Percentiles rank a stretch among this genome's conserved stretches.
Conservation (phyloP, 2,888 invertebrate genomes). For the Microplitis manilae region DNA sequence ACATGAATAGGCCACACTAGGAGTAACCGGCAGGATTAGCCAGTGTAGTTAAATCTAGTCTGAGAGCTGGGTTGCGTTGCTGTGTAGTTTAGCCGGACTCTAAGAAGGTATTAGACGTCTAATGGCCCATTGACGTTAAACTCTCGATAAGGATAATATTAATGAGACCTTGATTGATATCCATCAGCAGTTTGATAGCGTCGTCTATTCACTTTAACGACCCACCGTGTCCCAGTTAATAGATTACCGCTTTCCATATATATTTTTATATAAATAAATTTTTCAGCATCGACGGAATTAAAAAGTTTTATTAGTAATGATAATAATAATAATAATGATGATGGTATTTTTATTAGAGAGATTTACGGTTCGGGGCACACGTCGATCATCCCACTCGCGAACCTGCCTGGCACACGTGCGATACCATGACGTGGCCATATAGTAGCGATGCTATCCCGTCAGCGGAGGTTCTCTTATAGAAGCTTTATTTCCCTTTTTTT, state of each 20-base stretch:
- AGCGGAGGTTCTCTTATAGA: neutral
- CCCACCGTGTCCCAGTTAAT: neutral
- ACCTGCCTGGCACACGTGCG: neutral
- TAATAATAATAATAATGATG: neutral
- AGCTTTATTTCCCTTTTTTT: neutral
- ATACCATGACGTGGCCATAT: neutral
- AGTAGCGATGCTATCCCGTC: neutral
- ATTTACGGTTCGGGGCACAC: neutral
- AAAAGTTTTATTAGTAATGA: neutral
- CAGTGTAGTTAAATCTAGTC: neutral
- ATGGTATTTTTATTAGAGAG: neutral
- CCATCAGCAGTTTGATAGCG: slow-evolving; percentile 30
- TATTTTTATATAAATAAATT: neutral
- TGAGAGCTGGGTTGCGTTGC: neutral
- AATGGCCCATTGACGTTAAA: slow-evolving; percentile 22
- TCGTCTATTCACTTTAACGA: neutral
- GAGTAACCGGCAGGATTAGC: slow-evolving; percentile 5
- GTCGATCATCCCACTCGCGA: neutral
- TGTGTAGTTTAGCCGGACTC: neutral
- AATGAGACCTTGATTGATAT: slow-evolving; percentile 45
- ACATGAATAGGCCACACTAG: slow-evolving; percentile 1
- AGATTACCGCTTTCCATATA: neutral
- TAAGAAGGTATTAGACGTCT: neutral
- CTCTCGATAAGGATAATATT: slow-evolving; percentile 31
- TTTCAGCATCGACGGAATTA: neutral